Evolutionary conservation across 2,797 vertebrate genomes (phyloP).

Genomic region (Hemitrygon akajei): DNA sequence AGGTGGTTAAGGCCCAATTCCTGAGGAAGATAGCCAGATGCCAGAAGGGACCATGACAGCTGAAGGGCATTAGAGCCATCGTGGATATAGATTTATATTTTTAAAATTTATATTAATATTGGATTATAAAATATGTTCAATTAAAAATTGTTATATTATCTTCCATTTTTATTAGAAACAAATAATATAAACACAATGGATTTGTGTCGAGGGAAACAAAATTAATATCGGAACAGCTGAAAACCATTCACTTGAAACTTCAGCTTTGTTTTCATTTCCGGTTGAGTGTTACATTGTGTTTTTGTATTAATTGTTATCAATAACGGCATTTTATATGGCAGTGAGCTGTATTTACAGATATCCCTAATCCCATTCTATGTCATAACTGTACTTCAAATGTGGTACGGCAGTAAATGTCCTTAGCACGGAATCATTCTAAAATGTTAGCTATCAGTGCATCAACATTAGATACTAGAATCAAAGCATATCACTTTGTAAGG

Average conservation of each 20-base stretch:
- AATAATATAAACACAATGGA: too few relatives aligned
- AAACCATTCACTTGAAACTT: too few relatives aligned
- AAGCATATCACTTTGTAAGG: background rate
- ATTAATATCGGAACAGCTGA: too few relatives aligned
- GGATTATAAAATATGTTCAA: background rate
- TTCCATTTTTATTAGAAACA: too few relatives aligned
- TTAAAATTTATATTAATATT: background rate
- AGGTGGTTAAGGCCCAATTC: too few relatives aligned
- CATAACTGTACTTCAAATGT: background rate
- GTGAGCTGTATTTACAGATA: background rate
- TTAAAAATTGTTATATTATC: background rate
- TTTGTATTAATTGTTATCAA: background rate
- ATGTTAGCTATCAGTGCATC: background rate
- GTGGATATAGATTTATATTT: background rate
- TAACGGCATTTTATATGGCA: background rate
- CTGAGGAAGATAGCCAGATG: too few relatives aligned
- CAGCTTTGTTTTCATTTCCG: too few relatives aligned
- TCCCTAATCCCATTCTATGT: background rate
- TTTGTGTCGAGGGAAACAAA: too few relatives aligned
- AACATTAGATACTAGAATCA: background rate
- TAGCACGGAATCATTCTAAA: background rate
- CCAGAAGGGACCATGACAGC: too few relatives aligned
- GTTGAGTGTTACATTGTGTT: too few relatives aligned
- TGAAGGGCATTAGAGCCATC: too few relatives aligned
- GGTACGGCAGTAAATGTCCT: background rate